Evolutionary conservation across 2,888 invertebrate genomes (phyloP).

Genomic region (Stenodera caucasica): DNA sequence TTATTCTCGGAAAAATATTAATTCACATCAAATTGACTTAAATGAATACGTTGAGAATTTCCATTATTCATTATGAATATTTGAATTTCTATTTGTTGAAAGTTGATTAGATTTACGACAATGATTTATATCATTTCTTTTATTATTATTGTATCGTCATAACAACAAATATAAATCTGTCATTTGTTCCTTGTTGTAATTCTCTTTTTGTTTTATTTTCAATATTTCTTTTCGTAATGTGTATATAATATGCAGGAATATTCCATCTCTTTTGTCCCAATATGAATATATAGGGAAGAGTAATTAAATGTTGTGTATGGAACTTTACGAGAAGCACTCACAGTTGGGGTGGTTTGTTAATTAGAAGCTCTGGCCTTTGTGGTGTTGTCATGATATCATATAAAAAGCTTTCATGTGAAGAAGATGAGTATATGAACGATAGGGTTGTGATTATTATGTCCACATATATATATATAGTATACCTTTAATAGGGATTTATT

Average conservation of each 20-base stretch:
- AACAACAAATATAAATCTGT: background rate
- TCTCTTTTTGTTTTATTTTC: conserved; percentile 4
- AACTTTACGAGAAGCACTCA: background rate
- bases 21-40: background rate
- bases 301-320: conserved; percentile 11
- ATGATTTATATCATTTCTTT: background rate
- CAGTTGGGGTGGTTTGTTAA: conserved; percentile 11
- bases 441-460: background rate
- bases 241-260: conserved; percentile 7
- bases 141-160: background rate
- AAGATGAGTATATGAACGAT: background rate
- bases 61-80: too few relatives aligned
- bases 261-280: conserved; percentile 13
- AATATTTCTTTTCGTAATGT: conserved; percentile 1
- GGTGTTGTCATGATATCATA: conserved; percentile 10
- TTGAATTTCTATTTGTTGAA: background rate
- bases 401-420: conserved; percentile 11
- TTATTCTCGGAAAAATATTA: too few relatives aligned
- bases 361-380: conserved; percentile 13
- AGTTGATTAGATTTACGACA: background rate
- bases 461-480: background rate
- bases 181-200: background rate
- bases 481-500: background rate
- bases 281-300: conserved; percentile 6
- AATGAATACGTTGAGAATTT: background rate